Evolutionary conservation across 2,113 vertebrate genomes (phyloP), one percentile per base, ranked within the genome.

Genomic region (Oncorhynchus mykiss): DNA sequence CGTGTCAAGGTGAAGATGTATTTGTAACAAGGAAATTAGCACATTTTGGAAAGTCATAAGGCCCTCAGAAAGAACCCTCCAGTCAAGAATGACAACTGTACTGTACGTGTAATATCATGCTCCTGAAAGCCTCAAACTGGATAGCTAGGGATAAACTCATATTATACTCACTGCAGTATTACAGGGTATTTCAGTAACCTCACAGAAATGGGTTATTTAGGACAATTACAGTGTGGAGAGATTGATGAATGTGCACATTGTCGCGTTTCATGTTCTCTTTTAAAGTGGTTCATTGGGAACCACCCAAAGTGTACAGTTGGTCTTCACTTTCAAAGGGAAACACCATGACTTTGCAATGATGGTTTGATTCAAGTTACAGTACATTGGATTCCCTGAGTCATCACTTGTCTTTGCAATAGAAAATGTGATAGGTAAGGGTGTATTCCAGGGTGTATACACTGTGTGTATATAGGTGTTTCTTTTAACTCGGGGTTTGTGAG

Each of bases 241-340:
- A 54, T 12, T 67, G 62, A 74, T 29, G 62, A 51, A 67, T 59
- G 71, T 14, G 48, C 27, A 39, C 49, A 29, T 5, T 68, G 73
- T 57, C 22, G 12, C 48, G 39, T 66, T 49, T 62, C 31, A 18
- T 22, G 31, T 27, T 54, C 48, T 34, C 27, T 65, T 25, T 34
- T 54, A 3, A 75, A 75, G 74, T 68, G 51, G 20, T 39, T 39
- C 11, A 3, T 14, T 60, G 25, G 67, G 49, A 75, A 24, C 20
- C 51, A 59, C 51, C 66, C 66, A 69, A 48, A 66, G 13, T 7
- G 66, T 45, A 45, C 39, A 11, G 39, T 45, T 2, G 39, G 39
- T 39, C 48, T 66, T 18, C 51, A 69, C 74, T 29, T 29, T 70
- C 67, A 66, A 65, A 65, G 48, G 24, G 18, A 65, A 24, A 72